These are phyloP conservation scores for Microplitis deprimator DNA, from an alignment of 2,888 invertebrate genomes.

Conservation along the genomic window DNA sequence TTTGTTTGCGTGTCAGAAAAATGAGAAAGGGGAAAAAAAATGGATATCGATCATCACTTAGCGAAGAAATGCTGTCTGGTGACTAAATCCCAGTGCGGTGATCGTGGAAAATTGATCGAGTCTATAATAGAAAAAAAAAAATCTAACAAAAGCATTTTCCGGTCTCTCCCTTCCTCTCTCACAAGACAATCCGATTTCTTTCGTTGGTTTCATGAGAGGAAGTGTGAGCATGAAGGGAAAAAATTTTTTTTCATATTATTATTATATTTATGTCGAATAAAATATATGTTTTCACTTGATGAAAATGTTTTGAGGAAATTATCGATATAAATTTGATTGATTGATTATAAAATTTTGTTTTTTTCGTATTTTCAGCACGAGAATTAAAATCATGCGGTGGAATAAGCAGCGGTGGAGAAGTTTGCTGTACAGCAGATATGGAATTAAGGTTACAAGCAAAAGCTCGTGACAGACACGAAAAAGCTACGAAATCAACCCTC, in stretches of 20 bases:
- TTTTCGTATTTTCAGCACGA: slow-evolving; percentile 59
- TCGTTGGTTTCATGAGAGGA: slow-evolving; percentile 30
- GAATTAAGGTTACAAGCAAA: slow-evolving; percentile 81
- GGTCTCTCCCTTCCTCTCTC: slow-evolving; percentile 43
- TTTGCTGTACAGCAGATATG: slow-evolving; percentile 79
- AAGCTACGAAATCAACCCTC: slow-evolving; percentile 82
- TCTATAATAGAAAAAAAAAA: slow-evolving; percentile 24
- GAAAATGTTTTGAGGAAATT: too few relatives aligned
- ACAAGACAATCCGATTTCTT: slow-evolving; percentile 51
- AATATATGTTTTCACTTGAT: slow-evolving; percentile 35
- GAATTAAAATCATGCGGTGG: slow-evolving; percentile 68
- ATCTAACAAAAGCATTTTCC: neutral
- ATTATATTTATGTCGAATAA: slow-evolving; percentile 30
- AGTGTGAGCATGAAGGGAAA: slow-evolving; percentile 36
- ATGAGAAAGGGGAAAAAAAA: neutral
- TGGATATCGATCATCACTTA: slow-evolving; percentile 5
- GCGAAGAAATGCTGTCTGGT: slow-evolving; percentile 37
- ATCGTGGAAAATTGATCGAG: slow-evolving; percentile 50
- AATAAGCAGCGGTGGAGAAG: slow-evolving; percentile 67
- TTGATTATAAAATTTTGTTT: neutral
- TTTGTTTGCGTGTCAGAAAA: neutral
- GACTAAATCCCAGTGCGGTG: slow-evolving; percentile 41
- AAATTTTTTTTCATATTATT: slow-evolving; percentile 12
- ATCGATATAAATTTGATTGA: too few relatives aligned
- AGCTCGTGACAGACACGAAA: slow-evolving; percentile 83